Evolutionary conservation across 2,113 vertebrate species (phyloP).

Genomic region (Egretta garzetta): DNA sequence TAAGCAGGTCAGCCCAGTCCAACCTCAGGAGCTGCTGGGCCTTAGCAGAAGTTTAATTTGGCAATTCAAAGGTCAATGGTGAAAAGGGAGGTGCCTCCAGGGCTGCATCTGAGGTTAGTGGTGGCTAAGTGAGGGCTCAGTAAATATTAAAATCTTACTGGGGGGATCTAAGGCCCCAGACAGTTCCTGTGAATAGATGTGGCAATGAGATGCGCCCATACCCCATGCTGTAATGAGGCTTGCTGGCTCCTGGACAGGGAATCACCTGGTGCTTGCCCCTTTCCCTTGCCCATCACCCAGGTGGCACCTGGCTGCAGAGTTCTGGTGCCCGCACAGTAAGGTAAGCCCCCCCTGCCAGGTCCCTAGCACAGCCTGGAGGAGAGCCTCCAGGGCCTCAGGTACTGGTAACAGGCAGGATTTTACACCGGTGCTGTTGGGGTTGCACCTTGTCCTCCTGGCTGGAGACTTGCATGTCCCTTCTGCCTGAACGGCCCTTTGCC

Average conservation of each 20-base stretch:
- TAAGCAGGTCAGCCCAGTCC: not conserved
- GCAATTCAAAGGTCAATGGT: fast-evolving
- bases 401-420: not conserved
- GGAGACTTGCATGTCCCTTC: not conserved
- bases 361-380: not conserved
- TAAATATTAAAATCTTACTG: not conserved
- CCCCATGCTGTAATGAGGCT: not conserved
- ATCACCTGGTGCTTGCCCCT: not conserved
- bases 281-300: not conserved
- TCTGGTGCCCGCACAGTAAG: not conserved
- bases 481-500: not conserved
- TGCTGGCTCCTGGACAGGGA: not conserved
- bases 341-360: not conserved
- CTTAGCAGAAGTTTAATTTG: not conserved
- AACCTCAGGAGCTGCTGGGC: not conserved
- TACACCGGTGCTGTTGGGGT: not conserved
- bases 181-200: not conserved
- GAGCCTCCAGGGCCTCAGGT: not conserved
- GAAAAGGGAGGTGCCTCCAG: not conserved
- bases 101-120: not conserved
- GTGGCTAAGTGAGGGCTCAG: not conserved
- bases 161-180: not conserved
- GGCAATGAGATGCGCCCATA: fast-evolving
- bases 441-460: not conserved
- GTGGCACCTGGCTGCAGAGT: not conserved